Base-by-base conservation (phyloP, 2,113 vertebrate genomes). In the Muntiacus muntjak region DNA sequence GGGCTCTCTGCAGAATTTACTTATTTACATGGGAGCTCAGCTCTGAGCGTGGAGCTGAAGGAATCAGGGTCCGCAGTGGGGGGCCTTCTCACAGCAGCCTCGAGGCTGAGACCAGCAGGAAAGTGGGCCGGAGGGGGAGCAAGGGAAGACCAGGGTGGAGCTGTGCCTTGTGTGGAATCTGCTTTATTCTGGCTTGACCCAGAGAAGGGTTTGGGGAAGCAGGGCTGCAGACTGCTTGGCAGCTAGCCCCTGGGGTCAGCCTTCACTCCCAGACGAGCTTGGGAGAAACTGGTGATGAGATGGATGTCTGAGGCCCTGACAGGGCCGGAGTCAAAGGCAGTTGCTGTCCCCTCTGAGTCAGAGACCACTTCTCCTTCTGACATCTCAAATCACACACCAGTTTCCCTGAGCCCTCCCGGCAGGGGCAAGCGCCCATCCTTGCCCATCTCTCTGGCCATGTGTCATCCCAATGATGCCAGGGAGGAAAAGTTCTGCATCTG, bases 391-490 rank as follows among this genome's bases (percentile, higher is more conserved):
- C 94, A 4, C 43, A 28, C 85, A 95, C 94, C 92, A 96, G 89
- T 88, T 96, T 96, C 89, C 93, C 95, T 96, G 97, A 93, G 96
- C 92, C 92, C 93, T 94, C 98, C 98, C 67, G 84, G 98, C 0
- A 47, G 97, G 55, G 97, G 90, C 62, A 57, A 79, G 96, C 91
- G 93, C 94, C 91, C 55, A 28, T 85, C 58, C 83, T 23, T 71
- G 91, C 97, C 95, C 26, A 58, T 94, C 88, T 90, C 95, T 81
- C 67, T 36, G 86, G 85, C 86, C 87, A 2, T 54, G 97, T 98
- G 98, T 98, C 98, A 99, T 96, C 93, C 60, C 86, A 89, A 92
- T 98, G 96, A 98, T 57, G 93, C 97, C 96, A 58, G 76, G 85
- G 93, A 99, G 98, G 95, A 97, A 97, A 98, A 98, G 98, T 96